Percentiles rank a stretch among this genome's conserved stretches.
These are phyloP conservation scores for Ganaspis brasiliensis DNA, from an alignment of 2,888 invertebrate species.

Conservation along the genomic window DNA sequence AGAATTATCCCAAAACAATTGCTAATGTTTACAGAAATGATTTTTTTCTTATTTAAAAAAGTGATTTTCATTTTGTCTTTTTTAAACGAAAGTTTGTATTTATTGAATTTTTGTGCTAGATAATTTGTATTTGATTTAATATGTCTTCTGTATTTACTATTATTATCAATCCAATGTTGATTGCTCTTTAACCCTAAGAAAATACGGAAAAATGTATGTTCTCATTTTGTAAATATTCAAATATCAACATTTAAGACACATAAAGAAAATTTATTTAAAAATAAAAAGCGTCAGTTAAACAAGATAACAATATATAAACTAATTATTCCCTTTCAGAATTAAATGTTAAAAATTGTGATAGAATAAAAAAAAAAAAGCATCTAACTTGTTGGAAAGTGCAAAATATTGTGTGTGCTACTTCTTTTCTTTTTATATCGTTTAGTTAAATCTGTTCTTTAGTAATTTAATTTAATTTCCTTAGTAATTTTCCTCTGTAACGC, in stretches of 20 bases:
- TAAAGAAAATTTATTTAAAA: slow-evolving; percentile 16
- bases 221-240: slow-evolving; percentile 18
- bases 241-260: slow-evolving; percentile 6
- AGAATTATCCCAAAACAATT: too few species aligned
- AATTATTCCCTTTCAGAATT: slow-evolving; percentile 1
- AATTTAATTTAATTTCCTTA: too few species aligned
- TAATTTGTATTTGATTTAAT: slow-evolving; percentile 1
- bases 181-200: slow-evolving; percentile 14
- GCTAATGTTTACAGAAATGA: too few species aligned
- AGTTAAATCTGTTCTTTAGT: not conserved
- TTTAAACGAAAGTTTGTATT: not conserved
- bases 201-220: slow-evolving; percentile 20
- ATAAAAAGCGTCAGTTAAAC: not conserved
- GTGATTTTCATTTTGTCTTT: not conserved
- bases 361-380: not conserved
- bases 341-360: slow-evolving; percentile 7
- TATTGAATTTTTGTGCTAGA: not conserved
- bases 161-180: slow-evolving; percentile 10
- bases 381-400: not conserved
- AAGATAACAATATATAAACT: slow-evolving; percentile 1
- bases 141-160: not conserved
- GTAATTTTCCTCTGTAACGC: not conserved
- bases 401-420: not conserved
- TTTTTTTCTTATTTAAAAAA: not conserved
- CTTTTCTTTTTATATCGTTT: not conserved